Conservation (phyloP, 1,140 invertebrate species). For the Lutraria rhynchaena region DNA sequence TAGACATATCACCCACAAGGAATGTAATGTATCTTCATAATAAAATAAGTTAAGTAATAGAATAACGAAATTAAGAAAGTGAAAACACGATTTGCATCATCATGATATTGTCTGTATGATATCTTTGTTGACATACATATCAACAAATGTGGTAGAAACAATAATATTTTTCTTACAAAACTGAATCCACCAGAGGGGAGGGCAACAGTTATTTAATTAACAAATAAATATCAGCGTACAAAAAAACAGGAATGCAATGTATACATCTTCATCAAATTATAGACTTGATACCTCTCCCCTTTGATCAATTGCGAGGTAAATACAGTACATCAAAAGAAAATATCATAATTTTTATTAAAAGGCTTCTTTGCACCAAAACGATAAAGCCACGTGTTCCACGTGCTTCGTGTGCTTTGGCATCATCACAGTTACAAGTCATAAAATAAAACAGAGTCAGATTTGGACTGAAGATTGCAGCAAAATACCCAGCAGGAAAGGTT, state of each 20-base stretch:
- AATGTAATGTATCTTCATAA: no score
- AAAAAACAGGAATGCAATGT: slow-evolving; percentile 4
- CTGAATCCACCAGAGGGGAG: no score
- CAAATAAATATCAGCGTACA: slow-evolving; percentile 9
- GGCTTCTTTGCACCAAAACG: neutral
- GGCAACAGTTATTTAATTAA: no score
- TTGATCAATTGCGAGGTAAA: neutral
- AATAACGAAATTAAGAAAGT: no score
- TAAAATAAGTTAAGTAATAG: no score
- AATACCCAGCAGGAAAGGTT: slow-evolving; percentile 15
- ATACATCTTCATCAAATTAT: slow-evolving; percentile 20
- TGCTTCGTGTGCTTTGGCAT: no score
- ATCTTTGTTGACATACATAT: no score
- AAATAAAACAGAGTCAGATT: slow-evolving; percentile 31
- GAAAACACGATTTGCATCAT: no score
- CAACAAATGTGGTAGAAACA: no score
- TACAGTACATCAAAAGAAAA: slow-evolving; percentile 17
- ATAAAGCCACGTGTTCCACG: slow-evolving; percentile 10
- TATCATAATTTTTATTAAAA: slow-evolving; percentile 27
- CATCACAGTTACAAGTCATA: neutral
- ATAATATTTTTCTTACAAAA: no score
- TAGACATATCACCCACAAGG: no score
- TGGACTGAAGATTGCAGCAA: neutral
- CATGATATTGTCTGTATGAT: no score
- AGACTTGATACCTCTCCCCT: neutral